Base-by-base conservation (phyloP, 2,888 invertebrate genomes). In the Morpho deidamia region DNA sequence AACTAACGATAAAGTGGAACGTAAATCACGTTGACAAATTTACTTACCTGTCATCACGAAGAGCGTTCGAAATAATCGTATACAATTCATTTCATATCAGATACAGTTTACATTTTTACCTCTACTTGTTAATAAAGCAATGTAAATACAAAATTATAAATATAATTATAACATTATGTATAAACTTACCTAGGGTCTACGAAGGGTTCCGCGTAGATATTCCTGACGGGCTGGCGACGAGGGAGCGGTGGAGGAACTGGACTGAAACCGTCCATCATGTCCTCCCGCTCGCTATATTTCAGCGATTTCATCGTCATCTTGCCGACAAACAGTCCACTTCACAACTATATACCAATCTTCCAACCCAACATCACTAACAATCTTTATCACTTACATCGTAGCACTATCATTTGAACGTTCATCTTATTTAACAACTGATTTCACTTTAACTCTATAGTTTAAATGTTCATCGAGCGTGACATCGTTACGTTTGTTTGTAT, bases 121-220 rank as follows among this genome's bases (percentile, higher is more conserved):
- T 7, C n/a, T 23, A 11, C 9, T 33, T 34, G 9, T 37, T 37
- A 7, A 23, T 23, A 23, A 23, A 23, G 23, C 23, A 23, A 23
- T 23, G 5, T 23, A 23, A 23, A 23, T 23, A 2, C 4, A 23
- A 23, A 23, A 5, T 8, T 39, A 12, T 8, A 11, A 10, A 12
- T 35, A 11, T 11, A 35, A 34, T 32, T 12, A 8, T 23, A 11
- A 12, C 8, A 42, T 39, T 51, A 11, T 11, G 42, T 46, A 40
- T 33, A 12, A 49, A 81, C 89, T 88, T 81, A 90, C 90, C 90
- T 89, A 75, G 88, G 90, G 72, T 92, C 92, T 64, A 91, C 90
- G 83, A 92, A 92, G 68, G 92, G 93, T 72, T 92, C 92, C 40
- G 92, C 92, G 70, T 92, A 92, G 79, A 92, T 92, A 78, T 92